Base-by-base conservation (phyloP, 2,113 vertebrate genomes). In the Clarias macrocephalus region DNA sequence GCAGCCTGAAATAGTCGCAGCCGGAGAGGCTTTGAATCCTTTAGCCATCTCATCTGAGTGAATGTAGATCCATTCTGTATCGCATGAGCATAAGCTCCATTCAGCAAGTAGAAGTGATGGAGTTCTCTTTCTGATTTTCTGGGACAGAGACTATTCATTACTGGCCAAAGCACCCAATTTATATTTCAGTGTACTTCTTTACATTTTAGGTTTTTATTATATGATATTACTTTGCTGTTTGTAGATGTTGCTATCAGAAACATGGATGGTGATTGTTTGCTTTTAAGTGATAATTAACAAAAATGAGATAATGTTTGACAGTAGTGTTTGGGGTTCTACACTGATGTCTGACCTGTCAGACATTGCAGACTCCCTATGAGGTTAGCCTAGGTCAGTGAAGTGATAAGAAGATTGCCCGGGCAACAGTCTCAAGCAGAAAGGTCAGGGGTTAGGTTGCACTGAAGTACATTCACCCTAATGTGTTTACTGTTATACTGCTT, bases 1-100 rank as follows among this genome's bases (percentile, higher is more conserved):
- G 91, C 85, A 88, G 91, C 92, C 91, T 77, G 91, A 94, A 95
- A 95, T 95, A 95, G 95, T 92, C 91, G 7, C 87, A 85, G 89
- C 91, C 83, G 90, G 90, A 91, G 88, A 88, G 92, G 91, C 92
- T 94, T 94, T 93, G 90, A 93, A 92, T 93, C 91, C 91, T 93
- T 73, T 59, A 79, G 90, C 90, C 80, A 91, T 90, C 86, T 92
- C 90, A 90, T 90, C 90, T 91, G 90, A 93, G 88, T 83, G 90
- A 85, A 94, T 94, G 90, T 90, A 88, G 87, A 89, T 90, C 93
- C 93, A 94, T 94, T 93, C 93, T 84, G 92, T 90, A 89, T 89
- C 93, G 93, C 30, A 62, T 42, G 28, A 92, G 92, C 93, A 89
- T 92, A 91, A 93, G 91, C 92, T 92, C 86, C 90, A 84, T 88